A percentile compares a stretch with the other conserved stretches of the same genome.
Evolutionary conservation across 1,140 invertebrate genomes (phyloP).

Genomic region (Orchesella cincta): DNA sequence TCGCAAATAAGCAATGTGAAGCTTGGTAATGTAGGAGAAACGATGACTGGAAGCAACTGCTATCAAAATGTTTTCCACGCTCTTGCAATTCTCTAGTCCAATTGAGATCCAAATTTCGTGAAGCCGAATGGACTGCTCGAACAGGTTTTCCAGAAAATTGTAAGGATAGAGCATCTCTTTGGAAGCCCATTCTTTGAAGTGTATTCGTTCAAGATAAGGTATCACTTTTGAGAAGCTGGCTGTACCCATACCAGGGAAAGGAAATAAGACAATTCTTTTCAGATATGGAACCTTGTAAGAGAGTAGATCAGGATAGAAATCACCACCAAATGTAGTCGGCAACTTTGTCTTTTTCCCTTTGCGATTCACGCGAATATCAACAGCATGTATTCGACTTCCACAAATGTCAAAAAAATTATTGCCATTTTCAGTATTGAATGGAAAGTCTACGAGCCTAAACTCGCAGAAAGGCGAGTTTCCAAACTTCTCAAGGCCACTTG

Average conservation of each 20-base stretch:
- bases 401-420: background rate
- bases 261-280: slow-evolving; percentile 11
- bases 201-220: background rate
- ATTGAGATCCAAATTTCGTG: slow-evolving; percentile 17
- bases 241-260: background rate
- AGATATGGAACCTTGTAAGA: background rate
- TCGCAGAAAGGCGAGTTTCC: slow-evolving; percentile 1
- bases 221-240: background rate
- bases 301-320: slow-evolving; percentile 7
- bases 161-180: background rate
- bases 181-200: slow-evolving; percentile 6
- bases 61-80: slow-evolving; percentile 10
- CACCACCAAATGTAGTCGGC: background rate
- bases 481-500: background rate
- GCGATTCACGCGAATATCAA: slow-evolving; percentile 17
- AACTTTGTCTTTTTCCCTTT: background rate
- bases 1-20: slow-evolving; percentile 14
- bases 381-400: background rate
- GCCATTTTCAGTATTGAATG: background rate
- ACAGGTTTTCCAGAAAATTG: background rate
- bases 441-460: slow-evolving; percentile 14
- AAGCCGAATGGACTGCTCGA: background rate
- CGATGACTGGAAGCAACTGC: slow-evolving; percentile 1
- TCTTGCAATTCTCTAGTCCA: background rate
- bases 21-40: background rate